Base-by-base conservation (phyloP, 1,140 invertebrate species). In the Drosophila orena region DNA sequence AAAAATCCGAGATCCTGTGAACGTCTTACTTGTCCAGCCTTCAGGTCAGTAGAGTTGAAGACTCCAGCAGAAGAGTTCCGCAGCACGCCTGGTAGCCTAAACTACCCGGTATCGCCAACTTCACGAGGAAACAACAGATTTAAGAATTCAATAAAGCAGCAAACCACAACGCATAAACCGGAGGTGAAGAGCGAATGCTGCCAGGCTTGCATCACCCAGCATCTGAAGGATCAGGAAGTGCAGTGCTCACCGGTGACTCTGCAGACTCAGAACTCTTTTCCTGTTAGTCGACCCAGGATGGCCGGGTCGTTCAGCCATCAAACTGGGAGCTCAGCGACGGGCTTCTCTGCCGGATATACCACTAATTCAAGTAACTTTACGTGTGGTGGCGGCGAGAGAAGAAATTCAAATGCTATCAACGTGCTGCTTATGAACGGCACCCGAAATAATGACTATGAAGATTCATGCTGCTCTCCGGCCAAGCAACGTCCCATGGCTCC, bases 371-470 rank as follows among this genome's bases (percentile, higher is more conserved):
- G 30, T 20, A 59, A 15, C 14, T 15, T n/a, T 15, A 17, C 5
- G 3, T 20, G 4, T 30, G 7, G 30, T 7, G 17, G 20, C 15
- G 2, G 20, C 6, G 43, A 40, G 2, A 37, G 46, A 12, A 22
- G 44, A 10, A 10, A 40, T 34, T n/a, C 68, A 15, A 66, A 76
- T 34, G 46, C 66, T 0, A 46, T 86, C 2, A 86, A 79, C 38
- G 83, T 86, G 7, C 56, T 86, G 5, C 59, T 86, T 3, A 76
- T 86, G 83, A 52, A 58, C 7, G 47, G 42, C 17, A 30, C 52
- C 10, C 40, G 54, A 4, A 40, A 50, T 35, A 27, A 43, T 4
- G 40, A 43, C 22, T 43, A 24, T 7, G 60, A 56, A 4, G 52
- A 38, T 10, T n/a, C 22, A 0, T 72, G 47, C 15, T 37, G 27